Evolutionary conservation across 2,888 invertebrate species (phyloP), one percentile per base, ranked within the genome.

Genomic region (Alsophila aescularia): DNA sequence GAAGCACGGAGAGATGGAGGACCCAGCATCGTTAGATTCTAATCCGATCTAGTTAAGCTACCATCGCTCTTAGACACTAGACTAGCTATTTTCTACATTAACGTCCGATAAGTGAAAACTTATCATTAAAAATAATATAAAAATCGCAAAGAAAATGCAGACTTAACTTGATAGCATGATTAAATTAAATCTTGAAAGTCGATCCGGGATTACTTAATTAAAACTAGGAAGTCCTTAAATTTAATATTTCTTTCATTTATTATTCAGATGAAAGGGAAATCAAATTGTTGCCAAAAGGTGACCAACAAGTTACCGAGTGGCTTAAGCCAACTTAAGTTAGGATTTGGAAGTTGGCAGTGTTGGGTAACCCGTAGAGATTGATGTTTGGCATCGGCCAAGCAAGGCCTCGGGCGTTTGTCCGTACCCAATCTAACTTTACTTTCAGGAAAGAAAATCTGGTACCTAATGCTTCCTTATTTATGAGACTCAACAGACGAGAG

Each of bases 241-340:
- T 49, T 9, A 49, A 43, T 66, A 67, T 71, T 67, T 67, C 66
- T 67, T 65, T 58, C 54, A 59, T 63, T 67, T 73, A 60, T 62
- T 69, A 75, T 74, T 72, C 75, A 54, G 60, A 55, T 58, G 64
- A 69, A 69, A 62, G 63, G 58, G 60, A 73, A 78, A 79, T 77
- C 70, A 72, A 73, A 77, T 74, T 76, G 71, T 77, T 72, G 12
- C 59, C 66, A 70, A 64, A 71, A 69, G 59, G 49, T 62, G 57
- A 64, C 64, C 64, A 66, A 63, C 65, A 69, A 75, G 72, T 71
- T 70, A 65, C 64, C 51, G 58, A 54, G 67, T 51, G 67, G 70
- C 71, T 70, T 60, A 60, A n/a, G 55, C 50, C 52, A 66, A 78
- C 69, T 78, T 75, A 63, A 66, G 34, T 54, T 54, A 49, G 43